A percentile compares a stretch with the other conserved stretches of the same genome.
Conservation (phyloP, 2,113 vertebrate species). For the Nycticorax nycticorax region DNA sequence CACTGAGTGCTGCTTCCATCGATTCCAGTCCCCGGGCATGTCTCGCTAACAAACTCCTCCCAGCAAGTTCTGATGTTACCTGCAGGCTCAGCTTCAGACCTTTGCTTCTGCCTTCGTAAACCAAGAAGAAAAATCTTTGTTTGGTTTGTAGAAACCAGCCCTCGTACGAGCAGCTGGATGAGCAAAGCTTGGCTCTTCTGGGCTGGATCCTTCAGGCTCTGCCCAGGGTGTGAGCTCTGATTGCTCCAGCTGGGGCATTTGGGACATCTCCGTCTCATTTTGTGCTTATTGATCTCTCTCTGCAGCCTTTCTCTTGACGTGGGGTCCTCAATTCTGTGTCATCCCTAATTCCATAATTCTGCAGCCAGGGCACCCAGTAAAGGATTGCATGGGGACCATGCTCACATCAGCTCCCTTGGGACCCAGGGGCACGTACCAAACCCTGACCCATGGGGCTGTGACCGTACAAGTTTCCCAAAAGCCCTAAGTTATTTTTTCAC, state of each 20-base stretch:
- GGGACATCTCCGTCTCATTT: not conserved
- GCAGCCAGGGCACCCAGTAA: not conserved
- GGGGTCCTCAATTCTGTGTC: not conserved
- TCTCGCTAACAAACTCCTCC: not conserved
- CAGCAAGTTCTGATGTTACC: not conserved
- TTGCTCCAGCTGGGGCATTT: not conserved
- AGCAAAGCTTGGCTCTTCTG: not conserved
- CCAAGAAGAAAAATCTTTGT: not conserved
- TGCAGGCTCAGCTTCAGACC: not conserved
- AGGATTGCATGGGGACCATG: not conserved
- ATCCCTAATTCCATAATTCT: not conserved
- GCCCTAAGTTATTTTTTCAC: not conserved
- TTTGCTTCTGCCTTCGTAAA: not conserved
- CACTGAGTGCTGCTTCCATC: not conserved
- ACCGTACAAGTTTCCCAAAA: not conserved
- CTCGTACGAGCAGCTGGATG: accelerated
- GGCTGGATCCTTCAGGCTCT: not conserved
- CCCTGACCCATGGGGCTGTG: not conserved
- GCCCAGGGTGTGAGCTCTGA: not conserved
- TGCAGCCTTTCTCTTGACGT: not conserved
- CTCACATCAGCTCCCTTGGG: not conserved
- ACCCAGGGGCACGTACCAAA: not conserved
- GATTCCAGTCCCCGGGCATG: not conserved
- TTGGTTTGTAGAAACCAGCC: not conserved
- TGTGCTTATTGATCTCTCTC: not conserved